Conservation (phyloP, 2,113 vertebrate genomes). For the Rhinolophus sinicus region DNA sequence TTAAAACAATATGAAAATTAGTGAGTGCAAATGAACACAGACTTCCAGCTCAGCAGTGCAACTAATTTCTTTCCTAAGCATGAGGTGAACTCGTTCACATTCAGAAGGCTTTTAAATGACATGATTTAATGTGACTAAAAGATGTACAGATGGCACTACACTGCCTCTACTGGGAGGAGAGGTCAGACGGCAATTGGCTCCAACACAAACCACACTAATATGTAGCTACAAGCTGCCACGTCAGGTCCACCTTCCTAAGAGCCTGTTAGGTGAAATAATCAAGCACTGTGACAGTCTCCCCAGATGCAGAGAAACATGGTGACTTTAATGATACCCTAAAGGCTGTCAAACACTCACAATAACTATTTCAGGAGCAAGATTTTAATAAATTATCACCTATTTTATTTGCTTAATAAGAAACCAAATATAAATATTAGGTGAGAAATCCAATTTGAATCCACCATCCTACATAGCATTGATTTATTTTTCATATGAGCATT, state of each 20-base stretch:
- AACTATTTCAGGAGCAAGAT: constrained; percentile 8
- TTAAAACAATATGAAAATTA: constrained; percentile 13
- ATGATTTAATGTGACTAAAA: constrained; percentile 86
- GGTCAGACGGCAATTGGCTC: constrained; percentile 84
- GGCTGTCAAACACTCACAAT: not conserved
- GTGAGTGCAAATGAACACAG: not conserved
- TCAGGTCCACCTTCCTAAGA: constrained; percentile 63
- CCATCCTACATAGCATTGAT: not conserved
- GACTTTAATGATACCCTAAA: not conserved
- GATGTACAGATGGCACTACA: constrained; percentile 84
- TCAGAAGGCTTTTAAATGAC: constrained; percentile 79
- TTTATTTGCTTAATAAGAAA: constrained; percentile 43
- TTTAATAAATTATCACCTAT: constrained; percentile 42
- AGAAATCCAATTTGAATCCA: constrained; percentile 36
- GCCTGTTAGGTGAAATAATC: constrained; percentile 68
- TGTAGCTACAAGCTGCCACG: constrained; percentile 82
- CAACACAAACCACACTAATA: constrained; percentile 80
- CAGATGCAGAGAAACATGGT: not conserved
- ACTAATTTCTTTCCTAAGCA: constrained; percentile 77
- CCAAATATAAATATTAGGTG: not conserved
- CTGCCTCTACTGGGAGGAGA: constrained; percentile 79
- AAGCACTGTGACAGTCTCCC: constrained; percentile 60
- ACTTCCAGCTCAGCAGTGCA: constrained; percentile 48
- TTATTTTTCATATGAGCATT: not conserved
- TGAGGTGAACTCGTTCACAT: constrained; percentile 79